Conservation (phyloP, 2,113 vertebrate genomes). For the Eurypyga helias region DNA sequence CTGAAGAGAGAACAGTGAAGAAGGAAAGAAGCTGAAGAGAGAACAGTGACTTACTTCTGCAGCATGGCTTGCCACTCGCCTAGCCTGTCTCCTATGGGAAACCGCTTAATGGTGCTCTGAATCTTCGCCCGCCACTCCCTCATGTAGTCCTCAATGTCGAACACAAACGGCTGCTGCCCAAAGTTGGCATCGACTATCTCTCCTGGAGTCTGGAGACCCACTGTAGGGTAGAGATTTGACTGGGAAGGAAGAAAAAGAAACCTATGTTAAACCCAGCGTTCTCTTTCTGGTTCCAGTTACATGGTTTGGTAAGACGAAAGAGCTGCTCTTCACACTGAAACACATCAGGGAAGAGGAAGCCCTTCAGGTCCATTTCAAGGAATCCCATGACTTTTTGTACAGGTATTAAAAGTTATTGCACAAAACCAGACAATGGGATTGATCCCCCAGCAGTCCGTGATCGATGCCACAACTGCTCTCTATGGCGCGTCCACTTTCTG, state of each 20-base stretch:
- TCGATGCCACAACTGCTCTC: rapidly evolving
- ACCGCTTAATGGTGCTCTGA: slow-evolving; percentile 93
- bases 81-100: slow-evolving; percentile 93
- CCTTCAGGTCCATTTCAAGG: not conserved
- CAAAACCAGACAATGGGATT: not conserved
- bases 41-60: slow-evolving; percentile 88
- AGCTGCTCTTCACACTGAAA: not conserved
- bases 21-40: not conserved
- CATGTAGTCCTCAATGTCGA: slow-evolving; percentile 99
- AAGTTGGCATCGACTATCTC: slow-evolving; percentile 99
- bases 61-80: slow-evolving; percentile 98
- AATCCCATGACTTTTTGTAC: not conserved
- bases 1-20: not conserved
- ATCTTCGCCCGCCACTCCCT: slow-evolving; percentile 97
- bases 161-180: slow-evolving; percentile 97
- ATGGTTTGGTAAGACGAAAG: not conserved
- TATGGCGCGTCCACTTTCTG: not conserved
- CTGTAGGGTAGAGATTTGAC: slow-evolving; percentile 97
- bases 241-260: slow-evolving; percentile 75
- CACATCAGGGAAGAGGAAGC: not conserved
- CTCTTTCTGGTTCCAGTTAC: not conserved
- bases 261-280: slow-evolving; percentile 6
- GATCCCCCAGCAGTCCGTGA: not conserved
- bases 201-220: slow-evolving; percentile 96
- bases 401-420: not conserved